These are phyloP conservation scores for Lepidocyrtoides sp. DNA, from an alignment of 2,888 invertebrate species.

Conservation along the genomic window DNA sequence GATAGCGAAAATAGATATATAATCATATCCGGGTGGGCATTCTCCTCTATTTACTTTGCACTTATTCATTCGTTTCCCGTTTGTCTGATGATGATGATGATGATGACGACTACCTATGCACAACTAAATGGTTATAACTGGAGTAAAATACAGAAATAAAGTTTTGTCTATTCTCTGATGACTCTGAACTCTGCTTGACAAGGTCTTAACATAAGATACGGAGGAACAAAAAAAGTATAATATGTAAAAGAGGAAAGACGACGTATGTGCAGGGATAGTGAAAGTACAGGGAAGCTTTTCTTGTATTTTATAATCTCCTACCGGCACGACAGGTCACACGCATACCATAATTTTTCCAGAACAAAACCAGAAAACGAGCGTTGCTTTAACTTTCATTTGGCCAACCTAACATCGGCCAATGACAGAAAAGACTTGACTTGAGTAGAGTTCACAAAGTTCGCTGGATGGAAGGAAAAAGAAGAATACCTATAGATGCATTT, in stretches of 20 bases:
- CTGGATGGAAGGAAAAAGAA: background rate
- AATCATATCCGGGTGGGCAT: background rate
- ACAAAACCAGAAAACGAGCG: background rate
- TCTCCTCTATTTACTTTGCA: background rate
- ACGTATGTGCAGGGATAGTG: background rate
- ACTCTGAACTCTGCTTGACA: background rate
- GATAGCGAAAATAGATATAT: constrained; percentile 7
- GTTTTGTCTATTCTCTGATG: background rate
- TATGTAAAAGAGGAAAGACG: background rate
- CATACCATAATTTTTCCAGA: constrained; percentile 16
- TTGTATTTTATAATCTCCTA: constrained; percentile 50
- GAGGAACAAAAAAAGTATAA: background rate
- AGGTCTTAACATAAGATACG: background rate
- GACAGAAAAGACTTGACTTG: background rate
- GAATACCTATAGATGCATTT: background rate
- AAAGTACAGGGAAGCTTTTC: background rate
- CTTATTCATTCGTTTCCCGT: constrained; percentile 11
- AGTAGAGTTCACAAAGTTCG: constrained; percentile 25
- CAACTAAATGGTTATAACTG: background rate
- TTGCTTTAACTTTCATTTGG: constrained; percentile 3
- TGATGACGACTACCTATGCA: too few relatives aligned
- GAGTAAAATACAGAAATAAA: constrained; percentile 2
- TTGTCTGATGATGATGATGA: background rate
- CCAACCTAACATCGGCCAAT: background rate
- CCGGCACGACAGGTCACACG: constrained; percentile 39